Evolutionary conservation across 2,113 vertebrate genomes (phyloP).

Genomic region (Myotis davidii): DNA sequence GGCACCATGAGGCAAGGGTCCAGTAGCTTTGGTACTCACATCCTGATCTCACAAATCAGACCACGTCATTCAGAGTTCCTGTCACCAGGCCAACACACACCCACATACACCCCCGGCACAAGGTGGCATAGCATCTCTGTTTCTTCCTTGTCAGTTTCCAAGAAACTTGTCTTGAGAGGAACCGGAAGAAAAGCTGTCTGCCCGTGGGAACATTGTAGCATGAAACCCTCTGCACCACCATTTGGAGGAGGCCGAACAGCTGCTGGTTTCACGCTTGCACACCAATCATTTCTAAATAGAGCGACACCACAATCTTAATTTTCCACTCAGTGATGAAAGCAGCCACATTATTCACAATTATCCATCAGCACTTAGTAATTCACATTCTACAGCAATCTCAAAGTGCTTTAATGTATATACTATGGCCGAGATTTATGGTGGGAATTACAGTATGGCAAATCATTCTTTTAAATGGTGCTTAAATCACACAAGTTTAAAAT

Average conservation of each 20-base stretch:
- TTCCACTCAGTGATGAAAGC: slow-evolving; percentile 78
- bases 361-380: slow-evolving; percentile 71
- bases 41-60: accelerated
- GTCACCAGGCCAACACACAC: accelerated
- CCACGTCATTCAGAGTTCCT: accelerated
- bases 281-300: slow-evolving; percentile 55
- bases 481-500: slow-evolving; percentile 69
- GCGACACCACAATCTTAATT: slow-evolving; percentile 75
- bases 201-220: accelerated
- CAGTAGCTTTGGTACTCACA: accelerated
- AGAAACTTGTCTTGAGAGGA: neutral
- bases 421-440: slow-evolving; percentile 66
- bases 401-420: slow-evolving; percentile 66
- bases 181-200: neutral
- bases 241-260: slow-evolving; percentile 23
- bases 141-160: neutral
- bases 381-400: slow-evolving; percentile 66
- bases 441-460: slow-evolving; percentile 70
- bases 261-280: slow-evolving; percentile 33
- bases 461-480: slow-evolving; percentile 60
- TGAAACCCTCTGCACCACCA: neutral
- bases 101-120: accelerated
- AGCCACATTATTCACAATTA: slow-evolving; percentile 81
- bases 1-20: accelerated
- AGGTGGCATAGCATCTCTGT: accelerated